Base-by-base conservation (phyloP, 2,797 vertebrate species). In the Channa striata region DNA sequence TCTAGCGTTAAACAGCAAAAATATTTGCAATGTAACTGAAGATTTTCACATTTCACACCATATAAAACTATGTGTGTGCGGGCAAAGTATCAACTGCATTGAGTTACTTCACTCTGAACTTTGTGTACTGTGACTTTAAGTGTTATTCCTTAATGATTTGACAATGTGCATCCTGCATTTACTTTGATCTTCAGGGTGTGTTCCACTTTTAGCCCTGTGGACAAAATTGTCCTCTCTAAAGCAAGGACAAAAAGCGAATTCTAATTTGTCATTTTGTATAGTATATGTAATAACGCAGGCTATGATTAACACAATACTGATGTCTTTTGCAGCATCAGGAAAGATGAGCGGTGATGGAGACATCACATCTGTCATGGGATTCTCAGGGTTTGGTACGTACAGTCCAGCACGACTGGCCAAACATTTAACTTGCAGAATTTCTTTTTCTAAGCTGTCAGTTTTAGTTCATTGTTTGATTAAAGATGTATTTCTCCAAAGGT, bases 381-480 rank as follows among this genome's bases (percentile, higher is more conserved):
- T 94, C 78, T 94, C 94, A 56, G 94, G 94, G 3, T 95, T 95
- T 85, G 94, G 94, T 95, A 90, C 63, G 91, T 85, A 52, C 14
- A 64, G 1, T 50, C 36, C 12, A 47, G 8, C 13, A 46, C n/a
- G 25, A 13, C 11, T 51, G 3, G 1, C 25, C 3, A 37, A 37
- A 8, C 8, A 40, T 25, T 11, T 52, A 0, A 21, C 14, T 37
- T 37, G 4, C 8, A 37, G 12, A 6, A 34, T 48, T 48, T 5
- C 21, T 44, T 47, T 46, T 5, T 11, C n/a, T 17, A 49, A 33
- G 20, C 3, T 68, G 21, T 6, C 17, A 30, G 0, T 20, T 43
- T 57, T 5, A 25, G 4, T 43, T 61, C 12, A 33, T 46, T 58
- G 1, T 21, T 70, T 1, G 21, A 50, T 1, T 44, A 5, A 16